A percentile compares a stretch with the other conserved stretches of the same genome.
Evolutionary conservation across 2,888 invertebrate species (phyloP).

Genomic region (Branchellion lobata): DNA sequence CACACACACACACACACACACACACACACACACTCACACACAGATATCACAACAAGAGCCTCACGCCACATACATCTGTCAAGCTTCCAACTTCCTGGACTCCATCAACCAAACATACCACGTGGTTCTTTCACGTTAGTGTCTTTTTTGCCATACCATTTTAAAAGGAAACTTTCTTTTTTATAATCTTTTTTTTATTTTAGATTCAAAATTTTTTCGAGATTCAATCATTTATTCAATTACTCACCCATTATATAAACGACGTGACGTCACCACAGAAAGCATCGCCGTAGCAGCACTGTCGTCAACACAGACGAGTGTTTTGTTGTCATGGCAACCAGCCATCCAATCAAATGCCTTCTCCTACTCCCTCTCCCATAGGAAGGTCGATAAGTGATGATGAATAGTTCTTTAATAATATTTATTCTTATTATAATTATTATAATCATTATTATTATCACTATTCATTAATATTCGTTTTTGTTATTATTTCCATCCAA

Average conservation of each 20-base stretch:
- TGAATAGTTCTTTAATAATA: too few species aligned
- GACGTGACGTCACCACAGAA: background rate
- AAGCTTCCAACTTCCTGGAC: constrained; percentile 1
- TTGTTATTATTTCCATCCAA: too few species aligned
- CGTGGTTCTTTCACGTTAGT: background rate
- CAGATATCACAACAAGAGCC: background rate
- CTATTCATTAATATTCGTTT: too few species aligned
- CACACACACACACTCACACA: background rate
- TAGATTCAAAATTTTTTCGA: too few species aligned
- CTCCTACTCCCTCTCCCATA: constrained; percentile 4
- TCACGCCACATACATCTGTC: background rate
- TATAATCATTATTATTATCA: too few species aligned
- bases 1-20: background rate
- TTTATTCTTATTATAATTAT: too few species aligned
- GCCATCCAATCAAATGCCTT: background rate
- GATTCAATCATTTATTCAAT: too few species aligned
- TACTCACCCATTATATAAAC: too few species aligned
- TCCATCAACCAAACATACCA: background rate
- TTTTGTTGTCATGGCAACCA: constrained; percentile 5
- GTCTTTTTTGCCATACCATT: background rate
- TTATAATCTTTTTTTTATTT: too few species aligned
- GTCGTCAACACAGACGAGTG: background rate
- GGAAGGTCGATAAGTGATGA: background rate
- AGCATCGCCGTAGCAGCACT: background rate
- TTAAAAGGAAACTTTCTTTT: too few species aligned